These are phyloP conservation scores for Nothocercus julius DNA, from an alignment of 2,113 vertebrate genomes.

Conservation along the genomic window DNA sequence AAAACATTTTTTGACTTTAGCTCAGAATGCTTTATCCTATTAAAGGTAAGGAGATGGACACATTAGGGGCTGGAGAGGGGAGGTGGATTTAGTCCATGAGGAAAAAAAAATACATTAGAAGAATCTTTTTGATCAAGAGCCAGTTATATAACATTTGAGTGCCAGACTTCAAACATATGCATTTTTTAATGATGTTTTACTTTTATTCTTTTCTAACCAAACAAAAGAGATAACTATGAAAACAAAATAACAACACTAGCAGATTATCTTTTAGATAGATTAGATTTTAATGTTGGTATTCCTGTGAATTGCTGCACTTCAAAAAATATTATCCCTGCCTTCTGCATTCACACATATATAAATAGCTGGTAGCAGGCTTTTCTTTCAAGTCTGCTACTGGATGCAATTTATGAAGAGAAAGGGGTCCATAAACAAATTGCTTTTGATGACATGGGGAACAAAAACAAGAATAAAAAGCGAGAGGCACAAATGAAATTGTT, in stretches of 20 bases:
- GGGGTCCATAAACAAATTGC: background rate
- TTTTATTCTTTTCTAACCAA: background rate
- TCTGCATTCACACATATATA: background rate
- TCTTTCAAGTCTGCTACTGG: background rate
- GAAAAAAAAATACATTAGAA: background rate
- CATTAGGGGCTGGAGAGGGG: background rate
- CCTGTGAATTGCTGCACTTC: background rate
- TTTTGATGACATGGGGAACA: background rate
- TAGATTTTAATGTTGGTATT: background rate
- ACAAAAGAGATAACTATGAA: background rate
- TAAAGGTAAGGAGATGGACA: background rate
- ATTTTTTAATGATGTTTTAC: background rate
- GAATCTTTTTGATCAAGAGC: slow-evolving; percentile 21
- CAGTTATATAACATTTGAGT: background rate
- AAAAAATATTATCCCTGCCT: background rate
- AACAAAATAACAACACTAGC: background rate
- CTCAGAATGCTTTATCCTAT: background rate
- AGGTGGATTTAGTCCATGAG: background rate
- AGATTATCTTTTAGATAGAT: background rate
- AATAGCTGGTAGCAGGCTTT: background rate
- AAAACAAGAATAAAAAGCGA: background rate
- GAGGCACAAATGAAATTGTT: background rate
- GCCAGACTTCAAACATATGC: background rate
- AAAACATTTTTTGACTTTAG: slow-evolving; percentile 3
- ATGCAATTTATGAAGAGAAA: background rate